A percentile compares a stretch with the other conserved stretches of the same genome.
Evolutionary conservation across 2,888 invertebrate genomes (phyloP).

Genomic region (Conus canariensis): DNA sequence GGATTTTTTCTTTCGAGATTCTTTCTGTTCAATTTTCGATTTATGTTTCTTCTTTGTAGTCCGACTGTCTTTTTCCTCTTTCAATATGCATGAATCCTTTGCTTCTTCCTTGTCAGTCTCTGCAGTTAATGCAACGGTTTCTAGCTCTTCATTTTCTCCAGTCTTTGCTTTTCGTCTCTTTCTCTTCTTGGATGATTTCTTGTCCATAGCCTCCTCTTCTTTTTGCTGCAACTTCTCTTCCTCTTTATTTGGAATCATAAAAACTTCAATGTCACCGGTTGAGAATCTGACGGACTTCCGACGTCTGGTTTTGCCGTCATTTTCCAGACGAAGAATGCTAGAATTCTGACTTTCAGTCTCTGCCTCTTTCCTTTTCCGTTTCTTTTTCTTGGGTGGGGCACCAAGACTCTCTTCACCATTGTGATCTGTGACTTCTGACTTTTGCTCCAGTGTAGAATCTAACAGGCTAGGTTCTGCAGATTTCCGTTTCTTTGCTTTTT

Average conservation of each 20-base stretch:
- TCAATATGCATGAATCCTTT: background rate
- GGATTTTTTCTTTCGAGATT: slow-evolving; percentile 28
- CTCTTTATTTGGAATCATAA: slow-evolving; percentile 46
- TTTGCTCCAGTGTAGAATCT: background rate
- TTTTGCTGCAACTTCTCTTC: slow-evolving; percentile 20
- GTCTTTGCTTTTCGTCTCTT: background rate
- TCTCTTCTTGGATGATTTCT: slow-evolving; percentile 10
- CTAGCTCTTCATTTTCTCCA: slow-evolving; percentile 20
- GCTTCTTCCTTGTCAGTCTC: background rate
- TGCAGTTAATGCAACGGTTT: background rate
- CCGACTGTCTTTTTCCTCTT: background rate
- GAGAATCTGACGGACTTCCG: slow-evolving; percentile 33
- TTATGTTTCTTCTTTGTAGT: background rate
- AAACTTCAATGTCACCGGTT: background rate
- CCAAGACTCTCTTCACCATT: slow-evolving; percentile 20
- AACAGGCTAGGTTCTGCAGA: background rate
- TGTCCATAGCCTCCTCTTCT: background rate
- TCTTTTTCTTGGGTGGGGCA: slow-evolving; percentile 27
- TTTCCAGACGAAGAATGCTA: slow-evolving; percentile 11
- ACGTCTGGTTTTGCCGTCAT: background rate
- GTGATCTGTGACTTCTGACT: background rate
- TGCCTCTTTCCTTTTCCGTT: slow-evolving; percentile 33
- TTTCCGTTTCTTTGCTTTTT: slow-evolving; percentile 30
- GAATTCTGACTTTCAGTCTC: slow-evolving; percentile 20
- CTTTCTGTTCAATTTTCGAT: background rate